Evolutionary conservation across 2,797 vertebrate genomes (phyloP).

Genomic region (Periophthalmus magnuspinnatus): DNA sequence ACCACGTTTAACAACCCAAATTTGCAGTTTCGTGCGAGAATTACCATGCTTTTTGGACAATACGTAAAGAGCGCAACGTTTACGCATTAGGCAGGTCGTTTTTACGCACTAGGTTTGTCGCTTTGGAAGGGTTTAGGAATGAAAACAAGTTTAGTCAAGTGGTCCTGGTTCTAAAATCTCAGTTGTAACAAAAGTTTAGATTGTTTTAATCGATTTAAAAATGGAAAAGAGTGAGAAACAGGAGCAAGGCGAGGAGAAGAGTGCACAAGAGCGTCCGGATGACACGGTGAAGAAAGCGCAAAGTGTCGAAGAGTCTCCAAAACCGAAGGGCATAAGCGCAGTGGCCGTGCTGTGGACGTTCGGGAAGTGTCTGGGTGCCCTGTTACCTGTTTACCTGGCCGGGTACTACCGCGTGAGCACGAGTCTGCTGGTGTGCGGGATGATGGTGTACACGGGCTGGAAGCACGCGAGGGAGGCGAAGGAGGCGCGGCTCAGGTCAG

Average conservation of each 20-base stretch:
- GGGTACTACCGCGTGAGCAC: conserved; percentile 82
- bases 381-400: conserved; percentile 82
- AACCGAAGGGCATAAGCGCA: conserved; percentile 61
- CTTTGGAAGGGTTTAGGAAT: conserved; percentile 7
- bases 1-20: background rate
- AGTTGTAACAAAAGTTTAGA: background rate
- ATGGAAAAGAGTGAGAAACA: conserved; percentile 39
- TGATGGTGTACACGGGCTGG: conserved; percentile 84
- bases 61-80: background rate
- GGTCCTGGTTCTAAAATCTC: background rate
- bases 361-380: conserved; percentile 78
- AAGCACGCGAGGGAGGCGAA: conserved; percentile 81
- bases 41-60: conserved; percentile 14
- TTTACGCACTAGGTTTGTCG: background rate
- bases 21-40: background rate
- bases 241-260: conserved; percentile 42
- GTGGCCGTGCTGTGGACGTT: conserved; percentile 80
- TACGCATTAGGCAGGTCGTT: background rate
- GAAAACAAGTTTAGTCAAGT: background rate
- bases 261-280: conserved; percentile 17
- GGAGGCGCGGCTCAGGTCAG: conserved; percentile 71
- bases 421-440: conserved; percentile 76
- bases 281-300: conserved; percentile 19
- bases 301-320: background rate
- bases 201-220: background rate